Evolutionary conservation across 2,797 vertebrate genomes (phyloP).

Genomic region (Coracias cyanogaster): DNA sequence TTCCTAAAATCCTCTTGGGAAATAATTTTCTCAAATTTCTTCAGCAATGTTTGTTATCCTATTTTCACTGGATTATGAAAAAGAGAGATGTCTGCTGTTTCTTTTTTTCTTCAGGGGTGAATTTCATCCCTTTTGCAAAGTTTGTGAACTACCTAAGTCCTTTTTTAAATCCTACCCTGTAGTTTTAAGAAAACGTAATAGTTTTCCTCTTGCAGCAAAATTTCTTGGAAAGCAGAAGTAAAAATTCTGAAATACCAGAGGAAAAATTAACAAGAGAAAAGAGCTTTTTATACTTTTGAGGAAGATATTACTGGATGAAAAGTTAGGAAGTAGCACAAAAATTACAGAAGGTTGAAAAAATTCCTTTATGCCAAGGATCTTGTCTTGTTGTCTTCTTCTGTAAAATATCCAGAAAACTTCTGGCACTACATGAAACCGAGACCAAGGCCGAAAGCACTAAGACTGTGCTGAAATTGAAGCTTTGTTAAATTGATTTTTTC

Average conservation of each 20-base stretch:
- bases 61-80: neutral
- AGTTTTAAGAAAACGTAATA: neutral
- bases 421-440: neutral
- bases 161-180: neutral
- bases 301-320: neutral
- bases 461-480: neutral
- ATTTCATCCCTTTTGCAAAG: neutral
- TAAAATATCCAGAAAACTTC: neutral
- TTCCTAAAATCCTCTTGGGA: neutral
- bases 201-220: neutral
- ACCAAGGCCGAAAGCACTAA: neutral
- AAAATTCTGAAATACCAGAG: neutral
- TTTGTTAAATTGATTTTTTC: conserved; percentile 26
- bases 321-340: neutral
- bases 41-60: neutral
- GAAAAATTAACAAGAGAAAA: neutral
- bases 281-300: neutral
- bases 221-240: neutral
- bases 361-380: neutral
- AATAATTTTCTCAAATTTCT: conserved; percentile 10
- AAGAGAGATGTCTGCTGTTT: neutral
- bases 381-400: conserved; percentile 17
- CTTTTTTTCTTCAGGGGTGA: neutral
- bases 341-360: neutral
- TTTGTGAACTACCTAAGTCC: neutral